phyloP scores from a whole-genome alignment of 2,113 vertebrate species.

The Zapus hudsonius region DNA sequence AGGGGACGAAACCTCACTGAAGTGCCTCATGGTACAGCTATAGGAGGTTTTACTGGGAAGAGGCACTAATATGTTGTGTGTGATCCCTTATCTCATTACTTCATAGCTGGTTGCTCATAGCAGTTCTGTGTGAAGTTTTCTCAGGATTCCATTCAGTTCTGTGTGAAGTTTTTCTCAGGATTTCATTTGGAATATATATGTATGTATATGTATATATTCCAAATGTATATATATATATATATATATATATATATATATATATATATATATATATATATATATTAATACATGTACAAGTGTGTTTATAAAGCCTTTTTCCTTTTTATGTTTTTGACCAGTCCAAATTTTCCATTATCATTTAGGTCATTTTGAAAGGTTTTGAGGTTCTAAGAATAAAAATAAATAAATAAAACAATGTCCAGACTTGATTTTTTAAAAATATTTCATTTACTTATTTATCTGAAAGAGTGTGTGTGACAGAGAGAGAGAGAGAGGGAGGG shows the following conservation, averaged over 20 bases:
- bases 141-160: too few species aligned
- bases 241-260: too few species aligned
- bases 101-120: fast-evolving
- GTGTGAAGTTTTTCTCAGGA: too few species aligned
- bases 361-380: neutral
- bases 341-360: neutral
- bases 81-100: neutral
- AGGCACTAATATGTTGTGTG: fast-evolving
- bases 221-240: too few species aligned
- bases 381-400: neutral
- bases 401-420: neutral
- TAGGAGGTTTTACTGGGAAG: neutral
- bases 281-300: too few species aligned
- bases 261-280: too few species aligned
- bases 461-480: too few species aligned
- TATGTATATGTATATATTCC: too few species aligned
- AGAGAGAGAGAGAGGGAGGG: too few species aligned
- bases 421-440: neutral
- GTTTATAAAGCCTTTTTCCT: too few species aligned
- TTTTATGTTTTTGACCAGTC: neutral
- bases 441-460: too few species aligned
- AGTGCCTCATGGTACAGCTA: neutral
- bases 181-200: too few species aligned
- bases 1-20: neutral
- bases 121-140: neutral